These are phyloP conservation scores for Ptiloglossa arizonensis DNA, from an alignment of 1,140 invertebrate genomes.

Conservation along the genomic window DNA sequence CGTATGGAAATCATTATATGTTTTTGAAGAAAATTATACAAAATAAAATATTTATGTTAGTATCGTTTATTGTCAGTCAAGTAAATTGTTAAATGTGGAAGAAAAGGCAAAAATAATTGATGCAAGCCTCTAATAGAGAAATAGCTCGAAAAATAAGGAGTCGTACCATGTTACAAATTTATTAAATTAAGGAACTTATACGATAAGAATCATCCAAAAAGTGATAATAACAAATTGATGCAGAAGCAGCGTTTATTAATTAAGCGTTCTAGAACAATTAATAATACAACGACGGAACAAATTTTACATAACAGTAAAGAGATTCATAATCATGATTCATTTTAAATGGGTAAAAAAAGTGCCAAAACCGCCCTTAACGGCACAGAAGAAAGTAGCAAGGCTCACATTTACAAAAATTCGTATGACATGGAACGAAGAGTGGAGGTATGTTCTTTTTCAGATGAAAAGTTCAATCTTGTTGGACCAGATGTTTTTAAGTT, in stretches of 20 bases:
- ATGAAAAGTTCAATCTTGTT: background rate
- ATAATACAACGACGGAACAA: conserved; percentile 5
- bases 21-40: conserved; percentile 2
- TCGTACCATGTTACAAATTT: background rate
- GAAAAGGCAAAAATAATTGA: background rate
- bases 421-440: background rate
- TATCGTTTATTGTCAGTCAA: conserved; percentile 5
- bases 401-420: background rate
- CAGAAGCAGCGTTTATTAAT: background rate
- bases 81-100: conserved; percentile 4
- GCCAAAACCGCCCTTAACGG: background rate
- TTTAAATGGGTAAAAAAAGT: background rate
- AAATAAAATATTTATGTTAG: background rate
- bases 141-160: background rate
- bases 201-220: conserved; percentile 1
- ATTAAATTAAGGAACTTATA: background rate
- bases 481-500: background rate
- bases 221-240: background rate
- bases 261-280: background rate
- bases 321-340: no score
- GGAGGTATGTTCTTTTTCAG: background rate
- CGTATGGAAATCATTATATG: background rate
- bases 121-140: background rate
- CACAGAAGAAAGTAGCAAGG: background rate
- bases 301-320: background rate